phyloP scores from a whole-genome alignment of 2,797 vertebrate species.

The Poecilia velifera region DNA sequence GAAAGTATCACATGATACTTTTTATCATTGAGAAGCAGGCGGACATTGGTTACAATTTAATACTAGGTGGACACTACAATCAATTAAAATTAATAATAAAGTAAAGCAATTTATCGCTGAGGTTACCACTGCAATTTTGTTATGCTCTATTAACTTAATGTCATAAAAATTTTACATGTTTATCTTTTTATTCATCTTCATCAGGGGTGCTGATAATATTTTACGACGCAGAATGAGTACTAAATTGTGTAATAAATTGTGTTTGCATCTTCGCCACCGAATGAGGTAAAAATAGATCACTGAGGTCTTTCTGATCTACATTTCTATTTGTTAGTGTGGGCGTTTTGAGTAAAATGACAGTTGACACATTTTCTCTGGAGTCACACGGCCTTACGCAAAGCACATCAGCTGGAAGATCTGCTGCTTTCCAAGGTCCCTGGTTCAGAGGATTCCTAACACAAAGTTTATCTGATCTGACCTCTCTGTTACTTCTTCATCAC shows the following conservation, averaged over 20 bases:
- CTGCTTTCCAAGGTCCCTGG: conserved; percentile 26
- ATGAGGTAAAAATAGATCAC: not conserved
- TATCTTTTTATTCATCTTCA: not conserved
- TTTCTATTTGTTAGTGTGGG: not conserved
- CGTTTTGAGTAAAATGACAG: conserved; percentile 6
- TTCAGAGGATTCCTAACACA: conserved; percentile 23
- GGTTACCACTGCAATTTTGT: too few relatives aligned
- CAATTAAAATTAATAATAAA: not conserved
- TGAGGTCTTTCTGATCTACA: not conserved
- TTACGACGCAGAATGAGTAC: not conserved
- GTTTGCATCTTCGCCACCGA: not conserved
- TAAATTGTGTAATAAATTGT: not conserved
- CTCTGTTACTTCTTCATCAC: conserved; percentile 33
- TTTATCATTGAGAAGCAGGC: not conserved
- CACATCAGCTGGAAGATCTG: conserved; percentile 11
- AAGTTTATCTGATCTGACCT: conserved; percentile 52
- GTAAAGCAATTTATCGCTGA: too few relatives aligned
- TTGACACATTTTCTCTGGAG: conserved; percentile 7
- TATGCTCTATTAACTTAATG: too few relatives aligned
- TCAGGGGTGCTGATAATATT: not conserved
- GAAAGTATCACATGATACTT: not conserved
- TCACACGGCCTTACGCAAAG: not conserved
- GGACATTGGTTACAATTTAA: not conserved
- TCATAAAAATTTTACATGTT: too few relatives aligned
- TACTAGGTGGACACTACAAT: not conserved